Evolutionary conservation across 1,140 invertebrate genomes (phyloP).

Genomic region (Oncopodura yosiiana): DNA sequence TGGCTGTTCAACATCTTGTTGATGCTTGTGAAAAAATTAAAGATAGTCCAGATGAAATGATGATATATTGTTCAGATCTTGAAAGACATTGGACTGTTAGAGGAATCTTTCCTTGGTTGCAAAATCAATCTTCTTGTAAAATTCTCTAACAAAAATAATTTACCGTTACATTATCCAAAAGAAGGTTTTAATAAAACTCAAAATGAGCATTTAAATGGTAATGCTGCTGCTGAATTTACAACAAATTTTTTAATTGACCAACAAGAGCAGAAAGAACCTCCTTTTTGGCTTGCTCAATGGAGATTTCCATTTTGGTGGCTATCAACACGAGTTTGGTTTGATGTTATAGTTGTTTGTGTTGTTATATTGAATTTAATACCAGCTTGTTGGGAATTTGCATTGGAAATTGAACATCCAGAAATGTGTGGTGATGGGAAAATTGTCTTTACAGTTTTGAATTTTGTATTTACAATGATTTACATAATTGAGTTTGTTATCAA

Average conservation of each 20-base stretch:
- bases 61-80: background rate
- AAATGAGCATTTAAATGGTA: background rate
- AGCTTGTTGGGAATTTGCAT: conserved; percentile 14
- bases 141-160: too few relatives aligned
- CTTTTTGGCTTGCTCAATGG: too few relatives aligned
- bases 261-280: background rate
- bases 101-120: background rate
- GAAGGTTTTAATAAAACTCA: too few relatives aligned
- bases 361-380: conserved; percentile 23
- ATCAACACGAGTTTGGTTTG: conserved; percentile 20
- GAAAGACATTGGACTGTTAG: background rate
- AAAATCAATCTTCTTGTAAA: background rate
- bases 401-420: background rate
- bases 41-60: background rate
- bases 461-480: conserved; percentile 19
- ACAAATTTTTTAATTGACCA: too few relatives aligned
- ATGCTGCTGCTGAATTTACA: too few relatives aligned
- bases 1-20: conserved; percentile 1
- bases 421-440: background rate
- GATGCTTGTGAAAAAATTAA: background rate
- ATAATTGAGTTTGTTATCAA: conserved; percentile 23
- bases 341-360: conserved; percentile 23
- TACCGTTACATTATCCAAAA: too few relatives aligned
- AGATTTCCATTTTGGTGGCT: conserved; percentile 9
- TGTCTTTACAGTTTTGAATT: conserved; percentile 20